These are phyloP conservation scores for Lepilemur ruficaudatus DNA, from an alignment of 2,797 vertebrate species.

Conservation along the genomic window DNA sequence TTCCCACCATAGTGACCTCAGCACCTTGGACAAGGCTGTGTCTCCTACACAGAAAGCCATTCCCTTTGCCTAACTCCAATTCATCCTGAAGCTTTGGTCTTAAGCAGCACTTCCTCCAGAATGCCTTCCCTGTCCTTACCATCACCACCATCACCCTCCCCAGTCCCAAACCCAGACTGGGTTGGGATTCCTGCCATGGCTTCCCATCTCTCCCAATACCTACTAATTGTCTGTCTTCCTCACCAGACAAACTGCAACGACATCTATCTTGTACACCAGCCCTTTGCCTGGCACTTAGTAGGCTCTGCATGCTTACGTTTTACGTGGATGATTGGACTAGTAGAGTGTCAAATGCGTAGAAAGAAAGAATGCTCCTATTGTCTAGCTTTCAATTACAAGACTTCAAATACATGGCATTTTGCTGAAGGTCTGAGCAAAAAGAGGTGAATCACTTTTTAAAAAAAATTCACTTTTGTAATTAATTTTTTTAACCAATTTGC, in stretches of 20 bases:
- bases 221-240: not conserved
- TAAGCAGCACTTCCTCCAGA: not conserved
- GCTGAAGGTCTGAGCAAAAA: constrained; percentile 24
- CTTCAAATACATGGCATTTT: not conserved
- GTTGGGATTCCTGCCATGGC: not conserved
- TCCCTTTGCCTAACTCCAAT: not conserved
- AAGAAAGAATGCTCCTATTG: constrained; percentile 6
- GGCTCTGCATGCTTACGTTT: not conserved
- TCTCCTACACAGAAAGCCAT: not conserved
- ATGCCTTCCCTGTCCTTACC: not conserved
- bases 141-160: not conserved
- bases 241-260: not conserved
- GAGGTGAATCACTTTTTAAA: constrained; percentile 1
- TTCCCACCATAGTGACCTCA: not conserved
- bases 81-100: not conserved
- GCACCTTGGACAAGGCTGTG: not conserved
- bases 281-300: not conserved
- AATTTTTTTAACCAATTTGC: constrained; percentile 51
- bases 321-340: not conserved
- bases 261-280: not conserved
- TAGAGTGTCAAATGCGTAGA: not conserved
- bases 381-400: not conserved
- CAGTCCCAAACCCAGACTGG: not conserved
- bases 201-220: not conserved
- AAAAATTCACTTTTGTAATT: constrained; percentile 19